Evolutionary conservation across 2,113 vertebrate genomes (phyloP), one percentile per base, ranked within the genome.

Genomic region (Marmota flaviventris): DNA sequence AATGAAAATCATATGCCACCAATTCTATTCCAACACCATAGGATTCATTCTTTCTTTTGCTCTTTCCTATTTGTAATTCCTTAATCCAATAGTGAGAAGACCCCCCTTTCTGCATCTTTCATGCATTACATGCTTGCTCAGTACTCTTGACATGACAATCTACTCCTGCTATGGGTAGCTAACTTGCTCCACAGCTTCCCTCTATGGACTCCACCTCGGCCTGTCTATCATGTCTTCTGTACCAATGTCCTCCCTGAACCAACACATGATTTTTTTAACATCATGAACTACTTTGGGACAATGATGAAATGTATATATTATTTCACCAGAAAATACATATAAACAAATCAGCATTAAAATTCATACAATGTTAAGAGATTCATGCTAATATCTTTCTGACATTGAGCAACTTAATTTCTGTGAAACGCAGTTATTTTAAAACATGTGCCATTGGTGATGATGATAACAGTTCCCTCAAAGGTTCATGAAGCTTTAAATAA

Each of bases 131-230:
- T 42, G 75, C 39, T 77, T 73, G 42, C 69, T 56, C 48, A 69
- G 0, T 56, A 45, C 16, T 16, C 6, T 5, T 72, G 29, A 1
- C 3, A 4, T 2, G 39, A 22, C 53, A 37, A 34, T n/a, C 42
- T 69, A 20, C 34, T 89, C 12, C 63, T 25, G 45, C 70, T 13
- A 25, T 11, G 20, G 4, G 37, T 16, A 58, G 69, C 69, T 13
- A 10, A 4, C 5, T 22, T 32, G 48, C 29, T 2, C 37, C 39
- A 25, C 69, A 14, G 9, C 12, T 87, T n/a, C 22, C 48, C 3
- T 37, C 65, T n/a, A 6, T 0, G 6, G 20, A 2, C 63, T 45
- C 7, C 34, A 27, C 0, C 4, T 27, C 7, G 4, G 3, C 1
- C 8, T 10, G 12, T 53, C 20, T 48, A 29, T 18, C 18, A 45